A percentile compares a stretch with the other conserved stretches of the same genome.
These are phyloP conservation scores for Lysiphlebus fabarum DNA, from an alignment of 1,140 invertebrate genomes.

Conservation along the genomic window DNA sequence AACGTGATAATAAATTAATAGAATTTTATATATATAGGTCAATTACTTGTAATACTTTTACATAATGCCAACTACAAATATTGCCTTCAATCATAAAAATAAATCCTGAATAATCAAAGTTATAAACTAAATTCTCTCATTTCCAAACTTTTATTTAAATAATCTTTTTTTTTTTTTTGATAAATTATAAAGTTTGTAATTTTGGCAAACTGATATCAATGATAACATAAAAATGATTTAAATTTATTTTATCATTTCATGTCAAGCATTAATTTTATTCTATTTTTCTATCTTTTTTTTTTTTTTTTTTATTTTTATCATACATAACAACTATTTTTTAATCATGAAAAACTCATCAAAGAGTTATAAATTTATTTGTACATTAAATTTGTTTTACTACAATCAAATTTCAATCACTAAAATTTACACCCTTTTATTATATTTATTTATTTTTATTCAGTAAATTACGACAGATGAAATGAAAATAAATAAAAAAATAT, in stretches of 20 bases:
- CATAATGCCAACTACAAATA: not conserved
- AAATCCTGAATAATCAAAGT: conserved; percentile 17
- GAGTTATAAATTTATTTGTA: too few species aligned
- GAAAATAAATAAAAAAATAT: too few species aligned
- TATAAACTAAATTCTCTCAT: conserved; percentile 19
- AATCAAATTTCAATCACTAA: too few species aligned
- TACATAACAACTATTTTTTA: too few species aligned
- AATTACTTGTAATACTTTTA: conserved; percentile 19
- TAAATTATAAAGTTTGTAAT: not conserved
- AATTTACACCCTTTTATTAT: not conserved
- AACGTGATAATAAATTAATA: not conserved
- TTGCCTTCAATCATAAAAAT: conserved; percentile 20
- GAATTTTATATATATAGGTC: conserved; percentile 18
- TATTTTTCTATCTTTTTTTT: too few species aligned
- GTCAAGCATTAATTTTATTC: too few species aligned
- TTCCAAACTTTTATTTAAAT: conserved; percentile 21
- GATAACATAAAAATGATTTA: too few species aligned
- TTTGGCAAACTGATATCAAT: too few species aligned
- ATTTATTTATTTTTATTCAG: conserved; percentile 5
- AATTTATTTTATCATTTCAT: too few species aligned
- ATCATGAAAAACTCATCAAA: too few species aligned
- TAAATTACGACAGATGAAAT: not conserved
- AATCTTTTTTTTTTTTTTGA: conserved; percentile 13
- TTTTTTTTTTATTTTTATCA: too few species aligned
- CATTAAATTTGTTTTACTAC: too few species aligned